Percentiles rank a stretch among this genome's conserved stretches.
Evolutionary conservation across 2,113 vertebrate species (phyloP).

Genomic region (Sorex araneus): DNA sequence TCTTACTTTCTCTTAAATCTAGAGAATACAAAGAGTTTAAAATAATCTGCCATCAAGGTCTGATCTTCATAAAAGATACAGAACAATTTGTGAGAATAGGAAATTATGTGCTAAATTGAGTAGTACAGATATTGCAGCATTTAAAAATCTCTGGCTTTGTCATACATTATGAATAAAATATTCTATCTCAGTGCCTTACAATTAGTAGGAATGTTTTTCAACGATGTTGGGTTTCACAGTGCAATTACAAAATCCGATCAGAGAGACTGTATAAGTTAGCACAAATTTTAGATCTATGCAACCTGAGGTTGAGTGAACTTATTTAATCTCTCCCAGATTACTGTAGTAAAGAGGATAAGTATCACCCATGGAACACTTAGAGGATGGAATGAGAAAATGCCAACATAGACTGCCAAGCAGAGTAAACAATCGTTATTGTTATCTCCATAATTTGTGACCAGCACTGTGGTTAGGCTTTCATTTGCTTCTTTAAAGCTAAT

Average conservation of each 20-base stretch:
- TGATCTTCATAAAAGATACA: constrained; percentile 45
- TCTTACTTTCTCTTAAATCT: background rate
- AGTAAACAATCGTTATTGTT: constrained; percentile 50
- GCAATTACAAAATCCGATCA: constrained; percentile 53
- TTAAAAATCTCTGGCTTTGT: constrained; percentile 60
- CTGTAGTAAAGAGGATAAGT: constrained; percentile 62
- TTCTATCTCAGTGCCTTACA: background rate
- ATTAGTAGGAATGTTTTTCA: constrained; percentile 60
- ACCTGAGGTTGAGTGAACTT: constrained; percentile 1
- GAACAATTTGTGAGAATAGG: constrained; percentile 69
- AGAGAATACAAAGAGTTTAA: background rate
- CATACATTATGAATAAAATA: constrained; percentile 75
- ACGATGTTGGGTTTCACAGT: constrained; percentile 36
- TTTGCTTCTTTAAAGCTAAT: constrained; percentile 27
- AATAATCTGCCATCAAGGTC: constrained; percentile 37
- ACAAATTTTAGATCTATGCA: constrained; percentile 49
- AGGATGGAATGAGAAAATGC: constrained; percentile 46
- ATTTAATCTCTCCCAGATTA: constrained; percentile 48
- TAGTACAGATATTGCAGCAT: constrained; percentile 60
- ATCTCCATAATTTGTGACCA: constrained; percentile 52
- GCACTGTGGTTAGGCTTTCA: constrained; percentile 51
- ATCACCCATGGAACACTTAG: background rate
- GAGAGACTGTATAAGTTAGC: constrained; percentile 38
- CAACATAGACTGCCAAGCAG: constrained; percentile 46
- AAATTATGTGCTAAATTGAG: constrained; percentile 65